A percentile compares a stretch with the other conserved stretches of the same genome.
Conservation (phyloP, 2,113 vertebrate species). For the Origma solitaria region DNA sequence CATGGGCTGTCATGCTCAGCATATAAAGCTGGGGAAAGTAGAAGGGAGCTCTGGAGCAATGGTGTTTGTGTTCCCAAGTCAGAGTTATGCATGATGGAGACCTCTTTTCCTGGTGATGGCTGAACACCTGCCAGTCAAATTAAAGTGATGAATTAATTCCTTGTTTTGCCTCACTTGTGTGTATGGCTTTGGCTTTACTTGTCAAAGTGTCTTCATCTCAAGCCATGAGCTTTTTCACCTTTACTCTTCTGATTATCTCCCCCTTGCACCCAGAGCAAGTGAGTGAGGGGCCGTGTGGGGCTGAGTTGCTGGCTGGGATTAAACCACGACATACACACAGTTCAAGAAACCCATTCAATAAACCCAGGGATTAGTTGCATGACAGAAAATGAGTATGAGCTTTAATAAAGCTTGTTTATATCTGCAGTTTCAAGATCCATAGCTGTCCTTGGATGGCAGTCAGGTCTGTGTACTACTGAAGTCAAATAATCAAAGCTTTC, state of each 20-base stretch:
- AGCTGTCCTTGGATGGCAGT: not conserved
- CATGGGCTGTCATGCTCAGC: too few relatives aligned
- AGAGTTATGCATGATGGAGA: rapidly evolving
- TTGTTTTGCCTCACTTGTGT: not conserved
- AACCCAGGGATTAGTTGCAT: not conserved
- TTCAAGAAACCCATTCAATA: not conserved
- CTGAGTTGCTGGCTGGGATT: not conserved
- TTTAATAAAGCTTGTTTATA: not conserved
- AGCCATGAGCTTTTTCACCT: not conserved
- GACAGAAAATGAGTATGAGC: not conserved
- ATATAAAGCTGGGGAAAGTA: not conserved
- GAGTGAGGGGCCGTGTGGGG: rapidly evolving
- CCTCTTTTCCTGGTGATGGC: not conserved
- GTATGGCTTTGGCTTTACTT: not conserved
- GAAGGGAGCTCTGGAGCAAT: rapidly evolving
- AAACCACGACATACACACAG: not conserved
- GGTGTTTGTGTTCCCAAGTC: not conserved
- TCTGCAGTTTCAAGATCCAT: not conserved
- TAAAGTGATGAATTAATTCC: not conserved
- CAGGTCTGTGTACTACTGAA: not conserved
- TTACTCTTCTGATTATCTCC: not conserved
- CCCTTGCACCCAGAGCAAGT: rapidly evolving
- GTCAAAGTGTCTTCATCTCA: not conserved
- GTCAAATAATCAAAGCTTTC: not conserved
- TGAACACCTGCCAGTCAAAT: not conserved